Conservation (phyloP, 1,140 invertebrate genomes). For the Tenebrio molitor region DNA sequence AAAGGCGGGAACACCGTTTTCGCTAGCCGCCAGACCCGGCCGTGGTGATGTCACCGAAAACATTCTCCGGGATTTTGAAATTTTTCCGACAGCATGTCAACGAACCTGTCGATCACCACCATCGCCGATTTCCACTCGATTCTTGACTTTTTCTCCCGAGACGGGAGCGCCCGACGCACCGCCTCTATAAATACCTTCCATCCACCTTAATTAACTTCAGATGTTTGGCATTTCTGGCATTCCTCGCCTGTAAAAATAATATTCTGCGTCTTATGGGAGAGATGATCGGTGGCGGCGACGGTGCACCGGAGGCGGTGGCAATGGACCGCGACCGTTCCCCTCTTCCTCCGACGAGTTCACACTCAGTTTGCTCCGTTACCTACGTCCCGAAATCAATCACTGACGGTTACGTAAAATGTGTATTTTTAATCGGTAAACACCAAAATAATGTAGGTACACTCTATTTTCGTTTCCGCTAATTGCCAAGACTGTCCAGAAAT, state of each 20-base stretch:
- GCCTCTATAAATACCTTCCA: conserved; percentile 46
- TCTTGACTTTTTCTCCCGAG: not conserved
- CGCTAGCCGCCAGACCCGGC: not conserved
- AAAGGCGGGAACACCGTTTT: no score
- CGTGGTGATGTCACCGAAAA: not conserved
- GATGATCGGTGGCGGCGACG: not conserved
- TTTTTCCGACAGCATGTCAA: not conserved
- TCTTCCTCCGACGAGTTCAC: not conserved
- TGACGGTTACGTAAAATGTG: conserved; percentile 16
- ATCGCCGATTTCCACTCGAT: not conserved
- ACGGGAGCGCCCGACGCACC: not conserved
- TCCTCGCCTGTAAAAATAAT: conserved; percentile 33
- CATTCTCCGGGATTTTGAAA: not conserved
- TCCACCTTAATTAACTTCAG: conserved; percentile 49
- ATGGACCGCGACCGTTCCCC: not conserved
- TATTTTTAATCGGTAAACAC: conserved; percentile 38
- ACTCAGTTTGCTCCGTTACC: not conserved
- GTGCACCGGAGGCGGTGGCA: not conserved
- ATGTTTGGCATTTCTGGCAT: conserved; percentile 46
- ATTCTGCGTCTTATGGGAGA: conserved; percentile 17
- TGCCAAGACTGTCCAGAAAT: conserved; percentile 11
- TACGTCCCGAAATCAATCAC: conserved; percentile 21
- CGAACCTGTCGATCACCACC: not conserved
- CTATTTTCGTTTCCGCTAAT: conserved; percentile 33
- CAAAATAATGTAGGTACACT: conserved; percentile 32